A percentile compares a stretch with the other conserved stretches of the same genome.
These are phyloP conservation scores for Petrolisthes cinctipes DNA, from an alignment of 2,888 invertebrate species.

Conservation along the genomic window DNA sequence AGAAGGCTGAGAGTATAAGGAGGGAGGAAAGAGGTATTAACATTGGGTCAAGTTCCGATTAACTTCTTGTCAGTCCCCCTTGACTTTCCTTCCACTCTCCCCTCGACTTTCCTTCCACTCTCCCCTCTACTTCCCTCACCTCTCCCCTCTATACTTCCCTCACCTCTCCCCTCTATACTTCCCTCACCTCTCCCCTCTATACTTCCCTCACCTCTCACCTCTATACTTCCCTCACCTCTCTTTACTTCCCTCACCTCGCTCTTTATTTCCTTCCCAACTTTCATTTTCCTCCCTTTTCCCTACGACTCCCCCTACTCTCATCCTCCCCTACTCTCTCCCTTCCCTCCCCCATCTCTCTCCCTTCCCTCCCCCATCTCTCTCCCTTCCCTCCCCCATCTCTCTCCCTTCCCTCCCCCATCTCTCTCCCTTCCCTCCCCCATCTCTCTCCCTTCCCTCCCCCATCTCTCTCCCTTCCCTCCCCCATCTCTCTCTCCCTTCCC, in stretches of 20 bases:
- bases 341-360: not conserved
- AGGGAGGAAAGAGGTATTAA: not conserved
- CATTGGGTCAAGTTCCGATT: not conserved
- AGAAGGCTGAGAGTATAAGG: not conserved
- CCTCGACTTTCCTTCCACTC: not conserved
- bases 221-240: not conserved
- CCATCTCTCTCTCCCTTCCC: not conserved
- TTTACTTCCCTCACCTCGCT: not conserved
- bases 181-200: not conserved
- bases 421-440: not conserved
- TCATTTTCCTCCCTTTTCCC: not conserved
- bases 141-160: not conserved
- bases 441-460: not conserved
- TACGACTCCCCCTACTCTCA: not conserved
- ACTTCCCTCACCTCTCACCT: not conserved
- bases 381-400: not conserved
- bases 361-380: not conserved
- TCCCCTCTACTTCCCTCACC: not conserved
- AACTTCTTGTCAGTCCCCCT: not conserved
- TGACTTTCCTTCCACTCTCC: not conserved
- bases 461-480: not conserved
- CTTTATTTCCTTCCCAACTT: not conserved
- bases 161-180: not conserved
- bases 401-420: not conserved
- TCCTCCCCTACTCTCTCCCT: not conserved